Base-by-base conservation (phyloP, 2,888 invertebrate genomes). In the Trachelus tabidus region DNA sequence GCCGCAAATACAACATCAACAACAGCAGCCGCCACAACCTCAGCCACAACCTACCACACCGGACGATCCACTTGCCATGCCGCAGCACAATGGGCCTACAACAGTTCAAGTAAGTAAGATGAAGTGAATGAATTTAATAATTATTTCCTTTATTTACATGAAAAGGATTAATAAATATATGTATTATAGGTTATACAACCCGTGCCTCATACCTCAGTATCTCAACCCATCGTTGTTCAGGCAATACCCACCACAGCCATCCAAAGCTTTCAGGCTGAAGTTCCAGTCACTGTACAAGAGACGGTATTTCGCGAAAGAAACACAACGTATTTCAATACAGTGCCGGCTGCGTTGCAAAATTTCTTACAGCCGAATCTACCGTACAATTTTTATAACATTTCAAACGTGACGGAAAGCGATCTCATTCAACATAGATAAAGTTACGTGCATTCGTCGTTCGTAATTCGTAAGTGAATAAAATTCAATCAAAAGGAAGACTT, bases 381-480 rank as follows among this genome's bases (percentile, higher is more conserved):
- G 68, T 91, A 91, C 79, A 91, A 91, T 80, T 90, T 91, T 85
- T 91, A 91, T 81, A 91, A 89, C 80, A 88, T 91, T 78, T 84
- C 90, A 33, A 91, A 87, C 77, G 89, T 90, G 34, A 82, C 86
- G 33, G 90, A 90, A 76, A 85, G 82, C 34, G 89, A 91, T 82
- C 85, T 89, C 56, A 86, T 90, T 77, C 87, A 88, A 81, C 86
- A 87, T 76, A 89, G 88, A 82, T 90, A 90, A 85, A 83, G 73
- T 31, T 71, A 56, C 23, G 56, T 56, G 23, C 56, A 23, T 56
- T 56, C 23, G 56, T 56, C 56, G 9, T 56, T 23, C 23, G 56
- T 56, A 9, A 56, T 23, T 23, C 15, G 9, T 15, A 23, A 56
- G 56, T 9, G 23, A 56, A 30, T 71, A 71, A 23, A 71, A 31